Base-by-base conservation (phyloP, 2,797 vertebrate genomes). In the Chaetophractus vellerosus region DNA sequence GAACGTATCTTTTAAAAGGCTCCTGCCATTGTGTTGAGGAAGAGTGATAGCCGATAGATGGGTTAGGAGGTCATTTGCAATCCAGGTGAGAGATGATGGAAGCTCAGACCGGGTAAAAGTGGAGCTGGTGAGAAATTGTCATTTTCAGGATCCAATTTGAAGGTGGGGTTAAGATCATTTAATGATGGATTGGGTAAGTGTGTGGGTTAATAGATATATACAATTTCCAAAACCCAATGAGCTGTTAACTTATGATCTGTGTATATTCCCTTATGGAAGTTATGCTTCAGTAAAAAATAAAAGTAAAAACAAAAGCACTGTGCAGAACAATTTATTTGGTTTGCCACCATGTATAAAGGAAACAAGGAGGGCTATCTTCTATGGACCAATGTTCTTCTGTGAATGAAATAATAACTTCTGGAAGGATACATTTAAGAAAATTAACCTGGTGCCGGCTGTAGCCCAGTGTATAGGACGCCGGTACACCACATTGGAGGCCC, bases 221-320 rank as follows among this genome's bases (percentile, higher is more conserved):
- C 50, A 52, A 16, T 86, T 94, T 90, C 9, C 8, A 66, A 93
- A 83, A 74, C 18, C 63, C 36, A 88, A 0, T 80, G 41, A 93
- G 12, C 11, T 88, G 1, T 61, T 28, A 1, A 19, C 0, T 16
- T 48, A 76, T 38, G 9, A 93, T 57, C 33, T 81, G 3, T 85
- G 23, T 78, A 50, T 75, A 38, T 93, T 55, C 66, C 33, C 6
- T 45, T 6, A 33, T 41, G 31, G 3, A 88, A 88, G 92, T 76
- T 38, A 64, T 9, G 16, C 12, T 31, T 93, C 11, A 68, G 86
- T 57, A 78, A 88, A 92, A 80, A 90, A 24, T 36, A 64, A 90
- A 89, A 75, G 15, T 18, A 90, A 79, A 75, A 86, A 28, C 18
- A 88, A 84, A 88, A 86, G 0, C 4, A 36, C 7, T 21, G 1